Percentiles rank a stretch among this genome's conserved stretches.
Evolutionary conservation across 2,113 vertebrate genomes (phyloP).

Genomic region (Scomber scombrus): DNA sequence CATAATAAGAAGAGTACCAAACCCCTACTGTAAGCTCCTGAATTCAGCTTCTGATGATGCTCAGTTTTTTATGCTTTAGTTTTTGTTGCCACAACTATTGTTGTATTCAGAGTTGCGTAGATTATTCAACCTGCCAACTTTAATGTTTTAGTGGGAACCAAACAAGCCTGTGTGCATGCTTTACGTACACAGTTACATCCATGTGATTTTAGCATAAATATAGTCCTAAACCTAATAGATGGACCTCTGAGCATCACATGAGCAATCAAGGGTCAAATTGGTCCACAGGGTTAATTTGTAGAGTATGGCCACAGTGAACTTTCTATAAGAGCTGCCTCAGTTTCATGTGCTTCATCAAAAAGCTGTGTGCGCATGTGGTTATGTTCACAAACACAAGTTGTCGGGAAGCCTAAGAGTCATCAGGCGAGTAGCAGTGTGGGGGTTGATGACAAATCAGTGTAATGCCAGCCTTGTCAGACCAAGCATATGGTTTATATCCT

Average conservation of each 20-base stretch:
- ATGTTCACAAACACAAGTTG: neutral
- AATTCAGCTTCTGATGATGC: neutral
- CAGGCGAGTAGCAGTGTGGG: neutral
- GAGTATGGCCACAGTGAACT: neutral
- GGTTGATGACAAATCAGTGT: conserved; percentile 4
- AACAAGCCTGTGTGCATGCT: neutral
- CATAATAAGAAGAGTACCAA: neutral
- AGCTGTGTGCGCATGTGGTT: neutral
- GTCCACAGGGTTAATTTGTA: neutral
- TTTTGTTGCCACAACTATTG: neutral
- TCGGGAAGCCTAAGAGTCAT: neutral
- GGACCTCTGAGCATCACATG: conserved; percentile 1
- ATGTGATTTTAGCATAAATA: conserved; percentile 11
- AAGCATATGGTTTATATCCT: conserved; percentile 43
- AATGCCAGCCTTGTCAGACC: conserved; percentile 19
- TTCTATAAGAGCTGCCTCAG: neutral
- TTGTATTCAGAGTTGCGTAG: neutral
- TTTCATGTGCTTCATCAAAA: neutral
- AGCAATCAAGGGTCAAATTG: neutral
- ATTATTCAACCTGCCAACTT: conserved; percentile 1
- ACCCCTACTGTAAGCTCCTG: too few relatives aligned
- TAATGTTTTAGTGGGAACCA: neutral
- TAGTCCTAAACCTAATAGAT: neutral
- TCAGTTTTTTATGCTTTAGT: neutral
- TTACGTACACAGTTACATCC: neutral